phyloP scores from a whole-genome alignment of 2,113 vertebrate species.

The Mustela nigripes region DNA sequence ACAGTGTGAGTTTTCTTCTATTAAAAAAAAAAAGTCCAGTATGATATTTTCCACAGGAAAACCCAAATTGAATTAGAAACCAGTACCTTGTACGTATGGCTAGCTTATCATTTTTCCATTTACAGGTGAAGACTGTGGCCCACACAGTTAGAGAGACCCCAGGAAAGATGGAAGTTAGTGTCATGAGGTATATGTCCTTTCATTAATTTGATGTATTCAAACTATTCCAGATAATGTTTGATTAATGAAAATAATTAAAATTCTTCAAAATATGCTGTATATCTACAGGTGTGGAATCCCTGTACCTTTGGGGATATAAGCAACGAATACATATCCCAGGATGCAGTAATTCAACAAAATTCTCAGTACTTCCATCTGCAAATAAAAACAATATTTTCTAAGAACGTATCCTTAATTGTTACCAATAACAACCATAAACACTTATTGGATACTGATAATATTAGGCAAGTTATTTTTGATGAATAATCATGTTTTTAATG shows the following conservation, averaged over 20 bases:
- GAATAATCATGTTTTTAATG: not conserved
- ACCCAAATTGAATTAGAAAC: not conserved
- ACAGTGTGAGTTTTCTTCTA: not conserved
- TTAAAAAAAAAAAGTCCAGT: not conserved
- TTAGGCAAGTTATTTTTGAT: slow-evolving; percentile 25
- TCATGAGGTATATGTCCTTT: not conserved
- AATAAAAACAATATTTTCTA: not conserved
- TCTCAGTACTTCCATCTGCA: not conserved
- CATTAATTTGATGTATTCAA: not conserved
- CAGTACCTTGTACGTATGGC: rapidly evolving
- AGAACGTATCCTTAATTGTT: not conserved
- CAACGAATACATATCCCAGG: not conserved
- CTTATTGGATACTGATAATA: not conserved
- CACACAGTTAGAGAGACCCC: not conserved
- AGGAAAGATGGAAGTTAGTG: not conserved
- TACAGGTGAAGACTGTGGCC: not conserved
- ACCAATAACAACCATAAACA: not conserved
- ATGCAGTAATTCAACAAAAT: not conserved
- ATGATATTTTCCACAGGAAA: not conserved
- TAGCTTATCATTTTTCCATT: not conserved
- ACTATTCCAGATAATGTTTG: not conserved
- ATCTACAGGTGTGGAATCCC: not conserved
- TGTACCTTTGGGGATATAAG: not conserved
- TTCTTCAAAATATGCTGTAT: not conserved
- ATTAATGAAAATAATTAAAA: not conserved